Conservation (phyloP, 1,140 invertebrate species). For the Aphidius gifuensis region DNA sequence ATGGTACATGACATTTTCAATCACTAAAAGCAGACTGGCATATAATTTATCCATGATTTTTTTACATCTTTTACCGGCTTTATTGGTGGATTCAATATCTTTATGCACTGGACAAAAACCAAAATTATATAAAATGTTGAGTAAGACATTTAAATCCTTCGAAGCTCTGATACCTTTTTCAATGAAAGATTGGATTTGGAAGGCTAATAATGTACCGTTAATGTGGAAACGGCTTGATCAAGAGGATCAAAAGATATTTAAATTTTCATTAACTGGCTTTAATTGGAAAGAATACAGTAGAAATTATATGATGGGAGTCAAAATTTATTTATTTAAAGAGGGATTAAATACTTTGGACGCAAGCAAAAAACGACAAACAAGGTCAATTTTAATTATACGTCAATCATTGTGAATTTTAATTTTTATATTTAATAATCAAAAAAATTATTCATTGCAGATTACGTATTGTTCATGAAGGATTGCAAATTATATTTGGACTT, state of each 20-base stretch:
- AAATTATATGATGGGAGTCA: conserved; percentile 64
- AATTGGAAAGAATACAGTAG: conserved; percentile 68
- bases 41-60: conserved; percentile 57
- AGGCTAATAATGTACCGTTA: conserved; percentile 61
- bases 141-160: conserved; percentile 72
- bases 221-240: conserved; percentile 59
- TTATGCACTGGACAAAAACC: conserved; percentile 62
- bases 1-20: conserved; percentile 59
- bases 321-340: conserved; percentile 72
- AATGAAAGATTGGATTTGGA: conserved; percentile 68
- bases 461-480: conserved; percentile 53
- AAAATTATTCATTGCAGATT: conserved; percentile 49
- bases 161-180: conserved; percentile 71
- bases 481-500: conserved; percentile 36
- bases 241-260: conserved; percentile 64
- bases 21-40: conserved; percentile 57
- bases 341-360: conserved; percentile 62
- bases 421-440: background rate
- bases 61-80: conserved; percentile 64
- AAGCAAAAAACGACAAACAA: conserved; percentile 59
- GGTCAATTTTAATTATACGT: conserved; percentile 46
- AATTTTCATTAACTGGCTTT: conserved; percentile 65
- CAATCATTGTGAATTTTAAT: background rate
- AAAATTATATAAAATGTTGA: conserved; percentile 68
- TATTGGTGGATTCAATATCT: conserved; percentile 58